These are phyloP conservation scores for Hanleya hanleyi DNA, from an alignment of 2,888 invertebrate genomes.

Conservation along the genomic window DNA sequence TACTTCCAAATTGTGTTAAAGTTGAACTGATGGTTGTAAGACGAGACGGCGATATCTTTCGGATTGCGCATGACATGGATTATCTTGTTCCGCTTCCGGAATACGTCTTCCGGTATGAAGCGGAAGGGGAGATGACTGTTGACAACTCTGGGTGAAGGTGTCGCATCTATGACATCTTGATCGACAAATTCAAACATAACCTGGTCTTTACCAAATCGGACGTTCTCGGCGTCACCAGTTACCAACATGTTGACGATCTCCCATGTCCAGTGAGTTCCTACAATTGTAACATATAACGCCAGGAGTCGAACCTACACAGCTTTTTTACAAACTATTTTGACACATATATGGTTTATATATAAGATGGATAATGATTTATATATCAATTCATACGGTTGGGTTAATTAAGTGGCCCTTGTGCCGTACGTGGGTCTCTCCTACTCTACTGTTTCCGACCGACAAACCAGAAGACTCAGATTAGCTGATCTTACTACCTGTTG, in stretches of 20 bases:
- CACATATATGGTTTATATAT: too few species aligned
- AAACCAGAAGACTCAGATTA: too few species aligned
- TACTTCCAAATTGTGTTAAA: background rate
- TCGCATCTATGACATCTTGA: background rate
- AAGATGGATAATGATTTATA: too few species aligned
- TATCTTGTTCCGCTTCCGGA: background rate
- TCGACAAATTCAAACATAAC: background rate
- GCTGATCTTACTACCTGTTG: too few species aligned
- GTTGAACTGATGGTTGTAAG: background rate
- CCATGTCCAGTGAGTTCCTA: conserved; percentile 3
- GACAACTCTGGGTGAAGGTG: background rate
- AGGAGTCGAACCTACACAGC: too few species aligned
- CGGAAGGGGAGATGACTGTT: background rate
- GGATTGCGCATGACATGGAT: background rate
- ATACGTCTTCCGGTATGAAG: background rate
- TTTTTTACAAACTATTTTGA: too few species aligned
- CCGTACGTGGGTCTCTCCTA: too few species aligned
- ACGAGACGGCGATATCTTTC: background rate
- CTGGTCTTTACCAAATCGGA: background rate
- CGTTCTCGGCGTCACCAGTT: background rate
- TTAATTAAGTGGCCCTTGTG: too few species aligned
- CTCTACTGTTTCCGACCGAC: too few species aligned
- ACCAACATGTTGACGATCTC: background rate
- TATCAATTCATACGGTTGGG: too few species aligned
- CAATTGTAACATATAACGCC: too few species aligned